Evolutionary conservation across 37 sponge, comb jelly and placozoan species (phyloP), one percentile per base, ranked within the genome.

Genomic region (Cliona cf. orientalis): DNA sequence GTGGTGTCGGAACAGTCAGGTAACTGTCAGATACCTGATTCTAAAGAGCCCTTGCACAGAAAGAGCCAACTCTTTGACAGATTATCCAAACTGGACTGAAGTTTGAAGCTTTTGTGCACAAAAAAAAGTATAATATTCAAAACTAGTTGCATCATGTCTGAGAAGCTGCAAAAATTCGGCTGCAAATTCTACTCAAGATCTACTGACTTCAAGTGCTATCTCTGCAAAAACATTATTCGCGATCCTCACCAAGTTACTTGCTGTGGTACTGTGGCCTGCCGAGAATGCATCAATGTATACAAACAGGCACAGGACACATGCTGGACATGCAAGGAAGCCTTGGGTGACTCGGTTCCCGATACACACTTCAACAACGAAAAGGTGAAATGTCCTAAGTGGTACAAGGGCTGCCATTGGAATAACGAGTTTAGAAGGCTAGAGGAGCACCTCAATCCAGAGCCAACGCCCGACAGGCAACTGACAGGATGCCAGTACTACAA

Each of bases 251-350:
- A 62, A 17, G 21, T 59, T 4, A 34, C 34, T 32, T 82, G 83
- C 65, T 81, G 83, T 60, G 83, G 83, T 0, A 17, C 26, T 36
- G 41, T 72, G 34, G 61, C 72, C 34, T 82, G 83, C 53, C 3
- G 12, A 25, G 2, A 23, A 4, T 72, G 83, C 42, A 61, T 82
- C 1, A 1, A 2, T 0, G 41, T 34, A 12, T 7, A 69, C 22
- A 58, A 19, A 19, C 17, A 14, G 2, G 45, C 19, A 21, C 22
- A 12, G 3, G 45, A 46, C 7, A 58, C 34, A 3, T 80, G 80
- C 26, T 70, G 70, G 17, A 14, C 35, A 39, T 80, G 80, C 58
- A 5, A 78, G 17, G 11, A 23, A 7, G 6, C 42, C 2, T 21
- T 2, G 5, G 66, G 66, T 34, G 46, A 19, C 4, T 7, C 5